Conservation (phyloP, 2,888 invertebrate species). For the Laspeyria flexula region DNA sequence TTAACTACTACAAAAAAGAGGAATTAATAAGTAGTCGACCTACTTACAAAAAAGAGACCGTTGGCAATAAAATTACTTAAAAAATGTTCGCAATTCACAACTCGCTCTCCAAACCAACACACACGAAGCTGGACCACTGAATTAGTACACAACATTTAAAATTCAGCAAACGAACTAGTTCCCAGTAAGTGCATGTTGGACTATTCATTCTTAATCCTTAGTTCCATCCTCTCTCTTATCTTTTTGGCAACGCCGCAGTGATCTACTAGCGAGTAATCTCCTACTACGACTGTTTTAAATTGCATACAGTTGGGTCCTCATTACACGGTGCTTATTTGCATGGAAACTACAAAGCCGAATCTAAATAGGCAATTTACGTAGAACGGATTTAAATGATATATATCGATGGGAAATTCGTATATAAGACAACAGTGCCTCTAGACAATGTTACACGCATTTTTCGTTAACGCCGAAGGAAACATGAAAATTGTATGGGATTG, state of each 20-base stretch:
- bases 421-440: too few relatives aligned
- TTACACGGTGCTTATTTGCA: constrained; percentile 73
- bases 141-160: constrained; percentile 47
- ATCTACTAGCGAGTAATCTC: constrained; percentile 54
- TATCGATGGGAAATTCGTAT: neutral
- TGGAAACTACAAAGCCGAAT: constrained; percentile 26
- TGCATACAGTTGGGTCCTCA: constrained; percentile 74
- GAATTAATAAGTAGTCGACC: neutral
- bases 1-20: neutral
- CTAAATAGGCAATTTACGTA: neutral
- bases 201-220: constrained; percentile 76
- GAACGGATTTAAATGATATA: neutral
- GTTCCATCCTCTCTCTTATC: constrained; percentile 61
- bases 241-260: constrained; percentile 72
- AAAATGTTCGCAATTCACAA: neutral
- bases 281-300: constrained; percentile 71
- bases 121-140: constrained; percentile 4
- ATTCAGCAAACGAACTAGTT: constrained; percentile 62
- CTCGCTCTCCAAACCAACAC: neutral
- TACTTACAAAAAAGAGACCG: neutral
- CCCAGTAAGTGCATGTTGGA: constrained; percentile 70
- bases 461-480: too few relatives aligned
- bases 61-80: constrained; percentile 1
- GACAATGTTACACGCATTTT: too few relatives aligned
- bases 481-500: too few relatives aligned